Percentiles rank a stretch among this genome's conserved stretches.
phyloP scores from a whole-genome alignment of 2,888 invertebrate genomes.

The Oasisia sp. region DNA sequence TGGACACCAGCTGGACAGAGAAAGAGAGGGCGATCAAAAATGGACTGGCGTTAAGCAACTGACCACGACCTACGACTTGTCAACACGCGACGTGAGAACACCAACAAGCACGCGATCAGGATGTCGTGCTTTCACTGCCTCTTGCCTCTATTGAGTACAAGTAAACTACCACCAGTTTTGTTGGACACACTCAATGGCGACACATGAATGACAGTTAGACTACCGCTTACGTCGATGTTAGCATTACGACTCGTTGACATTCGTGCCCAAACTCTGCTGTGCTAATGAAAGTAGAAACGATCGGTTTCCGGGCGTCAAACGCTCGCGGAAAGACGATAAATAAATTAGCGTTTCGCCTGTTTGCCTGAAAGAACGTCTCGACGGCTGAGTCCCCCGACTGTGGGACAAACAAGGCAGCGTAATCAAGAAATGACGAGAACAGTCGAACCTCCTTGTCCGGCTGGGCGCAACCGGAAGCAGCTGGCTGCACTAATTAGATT shows the following conservation, averaged over 20 bases:
- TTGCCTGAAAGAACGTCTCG: background rate
- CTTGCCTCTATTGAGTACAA: background rate
- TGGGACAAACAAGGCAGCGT: background rate
- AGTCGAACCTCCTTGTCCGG: background rate
- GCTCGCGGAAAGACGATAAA: background rate
- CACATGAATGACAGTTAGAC: background rate
- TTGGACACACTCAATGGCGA: background rate
- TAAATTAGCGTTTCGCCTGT: background rate
- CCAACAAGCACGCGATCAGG: too few species aligned
- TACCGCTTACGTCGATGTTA: background rate
- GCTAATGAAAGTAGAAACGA: conserved; percentile 12
- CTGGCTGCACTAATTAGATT: conserved; percentile 6
- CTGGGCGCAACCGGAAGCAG: background rate
- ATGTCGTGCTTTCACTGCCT: too few species aligned
- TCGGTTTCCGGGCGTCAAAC: background rate
- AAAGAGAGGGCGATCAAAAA: too few species aligned
- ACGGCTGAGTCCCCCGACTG: background rate
- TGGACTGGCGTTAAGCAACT: too few species aligned
- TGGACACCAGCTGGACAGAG: too few species aligned
- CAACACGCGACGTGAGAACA: too few species aligned
- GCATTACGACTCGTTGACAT: background rate
- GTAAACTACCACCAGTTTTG: background rate
- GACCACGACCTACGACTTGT: too few species aligned
- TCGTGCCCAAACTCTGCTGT: background rate
- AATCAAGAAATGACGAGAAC: conserved; percentile 8